phyloP scores from a whole-genome alignment of 30 jellyfish, hydroid and myxozoan species.

The Rhopilema esculentum region DNA sequence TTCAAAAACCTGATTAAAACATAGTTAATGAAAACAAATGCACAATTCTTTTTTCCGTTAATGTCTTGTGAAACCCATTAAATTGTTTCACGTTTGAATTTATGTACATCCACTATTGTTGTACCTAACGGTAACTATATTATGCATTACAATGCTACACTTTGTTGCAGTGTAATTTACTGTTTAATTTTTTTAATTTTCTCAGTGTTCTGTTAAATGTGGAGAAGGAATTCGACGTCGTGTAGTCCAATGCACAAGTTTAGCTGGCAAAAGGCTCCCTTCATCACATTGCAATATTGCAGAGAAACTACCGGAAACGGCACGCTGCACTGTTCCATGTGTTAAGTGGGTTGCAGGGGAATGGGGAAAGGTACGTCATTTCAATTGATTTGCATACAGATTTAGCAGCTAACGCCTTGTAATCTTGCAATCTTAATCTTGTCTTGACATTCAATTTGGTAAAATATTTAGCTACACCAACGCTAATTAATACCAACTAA shows the following conservation, averaged over 20 bases:
- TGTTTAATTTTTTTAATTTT: background rate
- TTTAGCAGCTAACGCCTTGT: no score
- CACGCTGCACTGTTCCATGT: constrained; percentile 46
- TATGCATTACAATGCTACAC: background rate
- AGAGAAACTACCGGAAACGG: constrained; percentile 37
- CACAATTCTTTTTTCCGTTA: no score
- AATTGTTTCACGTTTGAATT: no score
- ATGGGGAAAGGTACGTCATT: constrained; percentile 56
- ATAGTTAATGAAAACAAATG: no score
- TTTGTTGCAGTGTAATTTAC: background rate
- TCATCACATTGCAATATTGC: constrained; percentile 29
- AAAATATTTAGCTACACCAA: background rate
- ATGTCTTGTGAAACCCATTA: no score
- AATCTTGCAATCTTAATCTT: no score
- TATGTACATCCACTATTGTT: no score
- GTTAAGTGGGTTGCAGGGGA: constrained; percentile 69
- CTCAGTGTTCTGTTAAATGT: constrained; percentile 66
- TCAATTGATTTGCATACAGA: no score
- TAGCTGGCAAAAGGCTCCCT: constrained; percentile 27
- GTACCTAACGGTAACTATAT: no score
- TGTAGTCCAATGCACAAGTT: constrained; percentile 32
- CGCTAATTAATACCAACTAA: background rate
- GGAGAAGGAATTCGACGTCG: constrained; percentile 54
- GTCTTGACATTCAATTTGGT: no score
- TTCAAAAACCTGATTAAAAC: no score